Base-by-base conservation (phyloP, 2,888 invertebrate species). In the Tipula lateralis region DNA sequence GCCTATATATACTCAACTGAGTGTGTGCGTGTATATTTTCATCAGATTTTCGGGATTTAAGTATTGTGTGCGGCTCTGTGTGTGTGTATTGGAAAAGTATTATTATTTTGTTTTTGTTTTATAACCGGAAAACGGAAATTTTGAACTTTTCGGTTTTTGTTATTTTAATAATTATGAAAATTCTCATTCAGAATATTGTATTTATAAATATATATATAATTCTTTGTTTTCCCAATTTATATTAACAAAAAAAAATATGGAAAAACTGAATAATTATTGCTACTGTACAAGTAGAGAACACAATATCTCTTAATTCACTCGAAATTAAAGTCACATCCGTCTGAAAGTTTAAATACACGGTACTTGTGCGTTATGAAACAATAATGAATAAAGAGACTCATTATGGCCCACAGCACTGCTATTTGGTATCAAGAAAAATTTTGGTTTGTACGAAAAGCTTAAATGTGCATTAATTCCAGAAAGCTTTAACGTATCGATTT, bases 111-210 rank as follows among this genome's bases (percentile, higher is more conserved):
- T 24, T 66, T 44, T 66, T 66, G 16, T 66, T 66, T 66, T 24
- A 24, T 66, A 66, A 66, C 66, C 66, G 66, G 66, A 66, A 66
- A 66, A 66, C 66, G 66, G 66, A 66, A 66, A 66, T 66, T 66
- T 66, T 66, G 24, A 66, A 66, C 66, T 66, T 66, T 66, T 66
- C 66, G 9, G 9, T 7, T 66, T 24, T 66, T 66, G 66, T 66
- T 66, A 24, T 66, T 24, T 66, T 24, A 66, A 66, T 66, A 0
- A 66, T 66, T 24, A 66, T 66, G 66, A 66, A 66, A 66, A 66
- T 66, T 2, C 24, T 66, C 24, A 24, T 66, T 66, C 66, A 66
- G 24, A 24, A 50, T 44, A 44, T 44, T 13, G 39, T 44, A 9
- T 50, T 16, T 50, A 50, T 50, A 50, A 3, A 39, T 39, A 1